phyloP scores from a whole-genome alignment of 92 coral and sea anemone genomes.

The Zoanthus solanderi region DNA sequence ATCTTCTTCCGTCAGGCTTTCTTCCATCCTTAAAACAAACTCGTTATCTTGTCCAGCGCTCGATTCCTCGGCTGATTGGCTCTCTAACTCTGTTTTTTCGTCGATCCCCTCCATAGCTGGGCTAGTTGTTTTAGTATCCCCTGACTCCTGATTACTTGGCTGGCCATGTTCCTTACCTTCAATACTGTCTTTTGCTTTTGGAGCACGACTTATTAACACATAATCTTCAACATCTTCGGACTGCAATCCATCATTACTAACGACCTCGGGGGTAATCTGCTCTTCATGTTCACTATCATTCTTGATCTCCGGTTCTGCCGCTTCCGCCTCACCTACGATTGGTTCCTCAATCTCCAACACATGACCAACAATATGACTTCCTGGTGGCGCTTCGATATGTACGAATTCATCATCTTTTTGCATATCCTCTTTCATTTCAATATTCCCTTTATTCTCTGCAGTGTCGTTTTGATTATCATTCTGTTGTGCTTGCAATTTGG shows the following conservation, averaged over 20 bases:
- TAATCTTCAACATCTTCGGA: constrained; percentile 36
- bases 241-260: neutral
- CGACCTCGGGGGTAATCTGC: neutral
- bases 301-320: neutral
- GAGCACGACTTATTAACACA: constrained; percentile 30
- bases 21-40: constrained; percentile 33
- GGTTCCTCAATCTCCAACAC: neutral
- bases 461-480: neutral
- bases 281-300: neutral
- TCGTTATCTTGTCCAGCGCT: constrained; percentile 3
- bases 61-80: neutral
- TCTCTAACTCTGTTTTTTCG: neutral
- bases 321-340: neutral
- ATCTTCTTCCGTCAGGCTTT: constrained; percentile 7
- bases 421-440: neutral
- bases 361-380: constrained; percentile 23
- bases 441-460: neutral
- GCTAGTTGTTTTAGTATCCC: neutral
- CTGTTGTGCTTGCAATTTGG: neutral
- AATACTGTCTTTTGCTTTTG: neutral
- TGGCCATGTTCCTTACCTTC: neutral
- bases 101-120: neutral
- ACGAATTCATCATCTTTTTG: neutral
- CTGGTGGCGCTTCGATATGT: constrained; percentile 1
- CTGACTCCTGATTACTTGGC: neutral